Evolutionary conservation across 2,797 vertebrate species (phyloP).

Genomic region (Bradypodion ventrale): DNA sequence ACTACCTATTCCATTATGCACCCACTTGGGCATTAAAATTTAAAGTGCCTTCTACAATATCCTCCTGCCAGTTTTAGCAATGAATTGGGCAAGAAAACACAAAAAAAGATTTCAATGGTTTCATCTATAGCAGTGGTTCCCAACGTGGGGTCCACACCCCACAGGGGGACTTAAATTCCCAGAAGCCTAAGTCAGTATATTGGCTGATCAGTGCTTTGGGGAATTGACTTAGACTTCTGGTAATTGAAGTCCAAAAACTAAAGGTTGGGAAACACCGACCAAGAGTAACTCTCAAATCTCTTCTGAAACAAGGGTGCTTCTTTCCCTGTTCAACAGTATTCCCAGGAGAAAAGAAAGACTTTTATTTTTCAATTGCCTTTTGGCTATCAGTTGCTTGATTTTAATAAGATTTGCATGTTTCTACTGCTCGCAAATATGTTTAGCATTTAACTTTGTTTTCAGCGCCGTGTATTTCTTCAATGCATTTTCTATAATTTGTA

Average conservation of each 20-base stretch:
- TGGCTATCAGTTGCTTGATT: background rate
- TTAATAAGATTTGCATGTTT: background rate
- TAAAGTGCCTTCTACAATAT: background rate
- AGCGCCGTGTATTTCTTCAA: background rate
- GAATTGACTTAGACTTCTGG: too few relatives aligned
- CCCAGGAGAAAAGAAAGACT: background rate
- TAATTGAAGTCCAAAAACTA: too few relatives aligned
- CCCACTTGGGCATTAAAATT: background rate
- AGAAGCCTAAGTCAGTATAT: too few relatives aligned
- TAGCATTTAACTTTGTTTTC: background rate
- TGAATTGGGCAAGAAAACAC: background rate
- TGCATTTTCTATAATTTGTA: background rate
- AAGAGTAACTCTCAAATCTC: background rate
- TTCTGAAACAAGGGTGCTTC: background rate
- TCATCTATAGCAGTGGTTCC: too few relatives aligned
- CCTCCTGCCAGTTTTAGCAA: background rate
- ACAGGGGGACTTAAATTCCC: too few relatives aligned
- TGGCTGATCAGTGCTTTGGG: too few relatives aligned
- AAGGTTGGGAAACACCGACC: too few relatives aligned
- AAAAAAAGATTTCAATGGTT: background rate
- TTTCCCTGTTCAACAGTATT: background rate
- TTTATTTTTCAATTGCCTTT: background rate
- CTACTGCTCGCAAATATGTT: background rate
- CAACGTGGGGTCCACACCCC: too few relatives aligned
- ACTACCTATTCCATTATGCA: background rate